phyloP scores from a whole-genome alignment of 2,113 vertebrate species.

The Erinaceus europaeus region DNA sequence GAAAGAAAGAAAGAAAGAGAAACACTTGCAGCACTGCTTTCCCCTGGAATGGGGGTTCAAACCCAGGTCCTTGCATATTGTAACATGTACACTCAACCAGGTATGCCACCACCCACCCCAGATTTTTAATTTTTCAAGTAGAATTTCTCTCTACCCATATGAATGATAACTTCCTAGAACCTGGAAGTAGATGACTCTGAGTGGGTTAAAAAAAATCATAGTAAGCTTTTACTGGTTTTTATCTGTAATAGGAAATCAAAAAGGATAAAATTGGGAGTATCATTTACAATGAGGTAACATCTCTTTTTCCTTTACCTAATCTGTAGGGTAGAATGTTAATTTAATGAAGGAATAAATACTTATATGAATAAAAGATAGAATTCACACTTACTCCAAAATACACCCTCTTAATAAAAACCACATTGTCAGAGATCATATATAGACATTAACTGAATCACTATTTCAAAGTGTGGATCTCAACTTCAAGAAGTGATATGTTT shows the following conservation, averaged over 20 bases:
- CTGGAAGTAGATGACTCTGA: not conserved
- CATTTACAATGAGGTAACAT: not conserved
- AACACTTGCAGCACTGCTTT: too few relatives aligned
- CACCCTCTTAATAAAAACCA: slow-evolving; percentile 61
- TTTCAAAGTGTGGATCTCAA: slow-evolving; percentile 62
- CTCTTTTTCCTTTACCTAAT: slow-evolving; percentile 43
- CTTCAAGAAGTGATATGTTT: slow-evolving; percentile 54
- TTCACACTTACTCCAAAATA: slow-evolving; percentile 58
- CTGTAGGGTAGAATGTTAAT: slow-evolving; percentile 38
- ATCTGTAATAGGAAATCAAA: not conserved
- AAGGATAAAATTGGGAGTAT: not conserved
- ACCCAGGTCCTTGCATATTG: too few relatives aligned
- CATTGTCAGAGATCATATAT: slow-evolving; percentile 46
- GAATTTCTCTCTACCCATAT: not conserved
- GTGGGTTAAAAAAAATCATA: not conserved
- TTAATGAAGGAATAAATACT: slow-evolving; percentile 5
- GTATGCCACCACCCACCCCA: too few relatives aligned
- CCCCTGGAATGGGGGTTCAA: too few relatives aligned
- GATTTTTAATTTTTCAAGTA: slow-evolving; percentile 12
- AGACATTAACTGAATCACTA: slow-evolving; percentile 51
- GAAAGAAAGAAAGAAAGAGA: too few relatives aligned
- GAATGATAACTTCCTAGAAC: not conserved
- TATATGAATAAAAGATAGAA: slow-evolving; percentile 69
- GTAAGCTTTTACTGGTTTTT: not conserved
- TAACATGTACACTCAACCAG: too few relatives aligned